Evolutionary conservation across 1,140 invertebrate genomes (phyloP).

Genomic region (Ceratina australensis): DNA sequence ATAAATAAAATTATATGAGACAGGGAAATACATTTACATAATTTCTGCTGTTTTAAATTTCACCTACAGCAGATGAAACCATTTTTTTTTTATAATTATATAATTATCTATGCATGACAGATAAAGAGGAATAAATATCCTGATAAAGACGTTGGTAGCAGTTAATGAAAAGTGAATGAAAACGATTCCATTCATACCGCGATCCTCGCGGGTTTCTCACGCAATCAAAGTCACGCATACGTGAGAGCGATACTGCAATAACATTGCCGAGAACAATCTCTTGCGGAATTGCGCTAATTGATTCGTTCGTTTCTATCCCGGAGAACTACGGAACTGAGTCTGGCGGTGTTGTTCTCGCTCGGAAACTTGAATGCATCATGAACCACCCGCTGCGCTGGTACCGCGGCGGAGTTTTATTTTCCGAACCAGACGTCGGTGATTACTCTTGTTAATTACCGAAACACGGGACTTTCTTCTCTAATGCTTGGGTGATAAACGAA

Average conservation of each 20-base stretch:
- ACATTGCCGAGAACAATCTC: background rate
- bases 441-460: background rate
- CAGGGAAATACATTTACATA: too few relatives aligned
- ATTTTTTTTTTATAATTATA: too few relatives aligned
- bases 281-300: conserved; percentile 19
- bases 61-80: too few relatives aligned
- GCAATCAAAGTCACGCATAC: conserved; percentile 33
- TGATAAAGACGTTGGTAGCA: background rate
- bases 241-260: conserved; percentile 26
- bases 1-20: too few relatives aligned
- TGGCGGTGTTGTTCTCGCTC: background rate
- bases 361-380: background rate
- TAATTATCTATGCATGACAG: too few relatives aligned
- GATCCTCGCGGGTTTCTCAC: conserved; percentile 15
- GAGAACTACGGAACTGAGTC: background rate
- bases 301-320: conserved; percentile 15
- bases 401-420: background rate
- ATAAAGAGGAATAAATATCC: background rate
- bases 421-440: background rate
- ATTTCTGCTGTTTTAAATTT: too few relatives aligned
- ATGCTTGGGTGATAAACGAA: too few relatives aligned
- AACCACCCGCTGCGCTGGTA: background rate
- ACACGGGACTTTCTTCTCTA: too few relatives aligned
- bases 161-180: conserved; percentile 38
- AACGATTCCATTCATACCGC: conserved; percentile 9